Percentiles rank a stretch among this genome's conserved stretches.
Evolutionary conservation across 2,113 vertebrate genomes (phyloP).

Genomic region (Amblyornis subalaris): DNA sequence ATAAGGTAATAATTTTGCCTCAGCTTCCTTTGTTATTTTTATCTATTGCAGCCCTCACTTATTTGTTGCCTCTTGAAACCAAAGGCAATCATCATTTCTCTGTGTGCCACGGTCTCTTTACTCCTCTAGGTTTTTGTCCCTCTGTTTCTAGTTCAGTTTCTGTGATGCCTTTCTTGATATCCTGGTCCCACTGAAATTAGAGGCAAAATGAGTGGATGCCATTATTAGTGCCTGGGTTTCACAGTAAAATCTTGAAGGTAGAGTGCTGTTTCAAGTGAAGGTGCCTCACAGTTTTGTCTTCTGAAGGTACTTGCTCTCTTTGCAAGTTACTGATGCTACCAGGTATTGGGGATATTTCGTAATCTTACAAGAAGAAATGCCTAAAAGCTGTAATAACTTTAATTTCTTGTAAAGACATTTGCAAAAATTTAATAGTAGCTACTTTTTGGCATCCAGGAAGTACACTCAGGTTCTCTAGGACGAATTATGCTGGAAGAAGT

Average conservation of each 20-base stretch:
- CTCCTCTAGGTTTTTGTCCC: neutral
- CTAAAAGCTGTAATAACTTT: neutral
- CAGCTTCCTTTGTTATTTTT: neutral
- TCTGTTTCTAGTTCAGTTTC: neutral
- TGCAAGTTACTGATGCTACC: neutral
- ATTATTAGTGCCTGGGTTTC: neutral
- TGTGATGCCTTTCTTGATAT: neutral
- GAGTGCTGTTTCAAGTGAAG: neutral
- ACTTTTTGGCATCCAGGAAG: conserved; percentile 3
- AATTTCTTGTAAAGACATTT: conserved; percentile 25
- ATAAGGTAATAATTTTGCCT: neutral
- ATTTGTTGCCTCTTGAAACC: neutral
- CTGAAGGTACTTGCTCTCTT: neutral
- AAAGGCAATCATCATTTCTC: neutral
- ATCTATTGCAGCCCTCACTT: neutral
- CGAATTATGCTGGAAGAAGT: neutral
- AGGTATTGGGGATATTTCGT: neutral
- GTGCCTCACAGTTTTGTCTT: neutral
- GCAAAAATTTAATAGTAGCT: neutral
- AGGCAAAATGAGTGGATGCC: neutral
- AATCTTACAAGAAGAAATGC: neutral
- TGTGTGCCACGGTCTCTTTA: neutral
- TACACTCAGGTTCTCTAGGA: neutral
- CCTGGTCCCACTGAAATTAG: neutral
- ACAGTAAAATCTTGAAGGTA: neutral